A percentile compares a stretch with the other conserved stretches of the same genome.
Evolutionary conservation across 2,888 invertebrate species (phyloP).

Genomic region (Hemithea aestivaria): DNA sequence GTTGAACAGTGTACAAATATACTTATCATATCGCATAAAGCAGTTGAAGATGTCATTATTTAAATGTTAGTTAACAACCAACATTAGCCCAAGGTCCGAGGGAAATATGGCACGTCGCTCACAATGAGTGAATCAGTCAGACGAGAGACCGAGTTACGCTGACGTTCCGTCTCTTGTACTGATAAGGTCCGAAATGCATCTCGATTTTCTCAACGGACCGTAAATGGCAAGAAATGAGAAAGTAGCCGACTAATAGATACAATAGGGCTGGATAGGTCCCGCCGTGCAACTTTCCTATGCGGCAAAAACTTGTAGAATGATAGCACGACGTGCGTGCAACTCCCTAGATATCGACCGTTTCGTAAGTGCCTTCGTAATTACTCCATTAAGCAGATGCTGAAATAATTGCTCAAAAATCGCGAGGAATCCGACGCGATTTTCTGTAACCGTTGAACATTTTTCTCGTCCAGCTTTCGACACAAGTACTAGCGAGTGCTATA

Average conservation of each 20-base stretch:
- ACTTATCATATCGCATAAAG: slow-evolving; percentile 17
- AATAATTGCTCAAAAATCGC: slow-evolving; percentile 45
- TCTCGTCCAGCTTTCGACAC: slow-evolving; percentile 55
- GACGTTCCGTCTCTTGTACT: slow-evolving; percentile 49
- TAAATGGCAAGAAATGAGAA: slow-evolving; percentile 76
- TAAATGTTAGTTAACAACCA: slow-evolving; percentile 6
- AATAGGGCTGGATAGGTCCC: slow-evolving; percentile 72
- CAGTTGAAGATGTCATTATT: slow-evolving; percentile 8
- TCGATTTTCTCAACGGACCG: slow-evolving; percentile 70
- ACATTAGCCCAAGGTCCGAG: slow-evolving; percentile 1
- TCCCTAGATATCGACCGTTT: slow-evolving; percentile 54
- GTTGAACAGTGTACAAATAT: slow-evolving; percentile 2
- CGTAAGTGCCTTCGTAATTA: slow-evolving; percentile 60
- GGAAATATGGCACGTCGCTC: slow-evolving; percentile 8
- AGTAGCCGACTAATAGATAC: slow-evolving; percentile 75
- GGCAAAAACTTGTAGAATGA: slow-evolving; percentile 65
- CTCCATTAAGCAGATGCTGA: slow-evolving; percentile 52
- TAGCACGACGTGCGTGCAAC: slow-evolving; percentile 43
- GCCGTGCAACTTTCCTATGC: slow-evolving; percentile 64
- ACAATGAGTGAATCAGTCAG: slow-evolving; percentile 31
- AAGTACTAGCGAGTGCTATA: slow-evolving; percentile 47
- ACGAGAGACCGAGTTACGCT: slow-evolving; percentile 41
- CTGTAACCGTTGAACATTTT: slow-evolving; percentile 30
- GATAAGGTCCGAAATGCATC: slow-evolving; percentile 55
- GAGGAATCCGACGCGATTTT: slow-evolving; percentile 33